Evolutionary conservation across 2,797 vertebrate species (phyloP).

Genomic region (Novumbra hubbsi): DNA sequence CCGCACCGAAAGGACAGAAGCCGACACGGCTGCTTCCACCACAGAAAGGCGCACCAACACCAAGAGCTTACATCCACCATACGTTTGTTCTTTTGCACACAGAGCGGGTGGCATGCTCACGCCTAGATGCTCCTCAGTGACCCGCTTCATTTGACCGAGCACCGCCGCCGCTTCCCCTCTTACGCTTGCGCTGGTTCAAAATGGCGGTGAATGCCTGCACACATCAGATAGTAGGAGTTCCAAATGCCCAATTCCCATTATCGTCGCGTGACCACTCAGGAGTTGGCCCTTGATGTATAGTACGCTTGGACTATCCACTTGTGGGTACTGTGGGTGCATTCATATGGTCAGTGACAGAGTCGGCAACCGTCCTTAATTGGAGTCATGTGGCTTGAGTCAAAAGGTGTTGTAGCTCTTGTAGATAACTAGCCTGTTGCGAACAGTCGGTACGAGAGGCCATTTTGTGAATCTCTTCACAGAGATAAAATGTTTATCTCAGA

Average conservation of each 20-base stretch:
- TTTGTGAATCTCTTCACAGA: neutral
- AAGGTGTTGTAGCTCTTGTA: neutral
- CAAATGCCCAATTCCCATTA: neutral
- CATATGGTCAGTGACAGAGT: neutral
- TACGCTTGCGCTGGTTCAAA: neutral
- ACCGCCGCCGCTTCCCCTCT: neutral
- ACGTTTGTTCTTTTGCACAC: neutral
- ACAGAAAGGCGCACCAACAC: neutral
- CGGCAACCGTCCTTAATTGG: neutral
- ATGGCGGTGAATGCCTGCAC: slow-evolving; percentile 1
- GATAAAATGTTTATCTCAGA: slow-evolving; percentile 1
- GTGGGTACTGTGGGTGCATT: neutral
- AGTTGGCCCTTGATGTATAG: slow-evolving; percentile 2
- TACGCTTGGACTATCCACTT: slow-evolving; percentile 1
- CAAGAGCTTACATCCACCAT: neutral
- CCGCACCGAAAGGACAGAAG: neutral
- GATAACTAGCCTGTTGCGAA: neutral
- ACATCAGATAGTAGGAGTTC: neutral
- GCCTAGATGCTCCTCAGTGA: neutral
- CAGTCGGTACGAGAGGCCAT: slow-evolving; percentile 3
- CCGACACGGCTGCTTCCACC: neutral
- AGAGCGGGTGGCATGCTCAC: slow-evolving; percentile 2
- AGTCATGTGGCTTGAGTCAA: slow-evolving; percentile 6
- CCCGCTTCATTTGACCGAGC: neutral
- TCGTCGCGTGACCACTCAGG: neutral